phyloP scores from a whole-genome alignment of 1,140 invertebrate species.

The Dufourea novaeangliae region DNA sequence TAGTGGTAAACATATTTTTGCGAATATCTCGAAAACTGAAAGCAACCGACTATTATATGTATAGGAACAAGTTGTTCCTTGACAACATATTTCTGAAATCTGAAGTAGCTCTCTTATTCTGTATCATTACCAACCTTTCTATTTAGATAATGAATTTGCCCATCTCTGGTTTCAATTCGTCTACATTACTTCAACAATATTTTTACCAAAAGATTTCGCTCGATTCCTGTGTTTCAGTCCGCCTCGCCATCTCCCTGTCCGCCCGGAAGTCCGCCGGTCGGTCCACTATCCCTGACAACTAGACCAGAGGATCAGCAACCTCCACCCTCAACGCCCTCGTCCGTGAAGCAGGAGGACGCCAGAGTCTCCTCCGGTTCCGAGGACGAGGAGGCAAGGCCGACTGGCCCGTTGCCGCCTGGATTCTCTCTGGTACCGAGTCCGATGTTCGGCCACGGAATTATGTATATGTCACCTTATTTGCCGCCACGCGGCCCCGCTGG shows the following conservation, averaged over 20 bases:
- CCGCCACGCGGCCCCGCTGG: conserved; percentile 80
- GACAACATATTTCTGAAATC: too few relatives aligned
- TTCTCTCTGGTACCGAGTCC: conserved; percentile 92
- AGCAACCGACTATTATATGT: too few relatives aligned
- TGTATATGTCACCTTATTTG: conserved; percentile 94
- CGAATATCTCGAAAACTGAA: too few relatives aligned
- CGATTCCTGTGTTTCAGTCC: conserved; percentile 64
- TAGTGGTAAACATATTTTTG: too few relatives aligned
- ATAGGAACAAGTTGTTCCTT: too few relatives aligned
- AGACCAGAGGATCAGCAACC: conserved; percentile 76
- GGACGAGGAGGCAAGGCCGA: conserved; percentile 78
- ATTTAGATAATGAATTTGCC: too few relatives aligned
- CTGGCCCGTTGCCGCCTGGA: conserved; percentile 82
- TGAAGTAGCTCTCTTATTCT: too few relatives aligned
- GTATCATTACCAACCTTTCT: too few relatives aligned
- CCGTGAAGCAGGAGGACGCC: conserved; percentile 79
- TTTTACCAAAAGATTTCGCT: neutral
- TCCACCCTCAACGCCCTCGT: conserved; percentile 69
- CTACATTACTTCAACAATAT: neutral
- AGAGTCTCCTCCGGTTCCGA: conserved; percentile 80
- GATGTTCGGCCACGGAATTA: conserved; percentile 92
- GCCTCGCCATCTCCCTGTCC: conserved; percentile 79
- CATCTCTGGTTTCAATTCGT: too few relatives aligned
- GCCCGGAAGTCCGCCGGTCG: conserved; percentile 84
- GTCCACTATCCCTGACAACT: conserved; percentile 86